Evolutionary conservation across 2,113 vertebrate species (phyloP), one percentile per base, ranked within the genome.

Genomic region (Gobius niger): DNA sequence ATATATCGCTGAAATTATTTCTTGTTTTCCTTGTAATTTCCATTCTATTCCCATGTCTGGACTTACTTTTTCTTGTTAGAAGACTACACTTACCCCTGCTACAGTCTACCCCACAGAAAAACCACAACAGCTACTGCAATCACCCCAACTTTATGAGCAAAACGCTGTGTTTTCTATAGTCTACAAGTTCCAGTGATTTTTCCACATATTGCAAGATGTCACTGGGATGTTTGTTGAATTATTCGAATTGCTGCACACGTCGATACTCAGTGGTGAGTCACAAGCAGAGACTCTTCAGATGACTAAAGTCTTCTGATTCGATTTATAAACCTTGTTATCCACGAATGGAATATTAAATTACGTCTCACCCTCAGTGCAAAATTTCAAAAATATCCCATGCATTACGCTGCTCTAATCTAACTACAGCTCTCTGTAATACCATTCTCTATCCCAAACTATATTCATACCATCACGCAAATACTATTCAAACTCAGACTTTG

Each of bases 401-500:
- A n/a, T 60, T 57, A 40, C 8, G 24, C 54, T 2, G 24, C 24
- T 57, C 24, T 57, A 57, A 24, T 24, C 53, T 57, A 57, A 57
- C 54, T 14, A 46, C 24, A 15, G 12, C 1, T 11, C 18, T 56
- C 3, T 1, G 5, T 11, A 56, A 8, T 18, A n/a, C 54, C 12
- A 14, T 57, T 40, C 24, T 19, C 11, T 56, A 34, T 13, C 54
- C 12, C 54, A 7, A 13, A 56, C 19, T 34, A 11, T 13, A 56
- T 56, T 56, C 9, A 19, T 54, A 54, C 18, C 53, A 59, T 59
- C 13, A 42, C 5, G 7, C 11, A 44, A 61, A 65, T 67, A 59
- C 54, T 46, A 80, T 67, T 16, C 46, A 53, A 62, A 78, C 67
- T 52, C 62, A 34, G 24, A 56, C 62, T 73, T 69, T 49, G n/a